phyloP scores from a whole-genome alignment of 92 coral and sea anemone genomes.

The Phenganax marumi region DNA sequence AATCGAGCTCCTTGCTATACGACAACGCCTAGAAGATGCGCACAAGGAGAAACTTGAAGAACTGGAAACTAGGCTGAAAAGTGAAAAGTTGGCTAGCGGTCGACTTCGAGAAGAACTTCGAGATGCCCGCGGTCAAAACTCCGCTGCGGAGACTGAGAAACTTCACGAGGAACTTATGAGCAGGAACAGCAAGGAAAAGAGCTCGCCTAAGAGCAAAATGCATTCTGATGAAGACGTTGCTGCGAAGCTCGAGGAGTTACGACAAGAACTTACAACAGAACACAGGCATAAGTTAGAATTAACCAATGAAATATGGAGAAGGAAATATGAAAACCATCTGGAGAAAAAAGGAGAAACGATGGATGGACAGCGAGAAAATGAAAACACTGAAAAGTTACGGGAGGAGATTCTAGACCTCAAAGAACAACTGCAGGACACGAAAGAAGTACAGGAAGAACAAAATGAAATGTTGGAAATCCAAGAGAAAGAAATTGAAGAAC shows the following conservation, averaged over 20 bases:
- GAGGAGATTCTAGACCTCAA: conserved; percentile 60
- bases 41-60: conserved; percentile 55
- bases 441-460: conserved; percentile 38
- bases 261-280: conserved; percentile 29
- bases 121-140: neutral
- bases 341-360: neutral
- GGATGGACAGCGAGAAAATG: neutral
- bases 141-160: neutral
- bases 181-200: conserved; percentile 12
- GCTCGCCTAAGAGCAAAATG: neutral
- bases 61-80: conserved; percentile 33
- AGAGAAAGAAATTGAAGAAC: conserved; percentile 63
- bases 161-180: conserved; percentile 22
- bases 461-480: conserved; percentile 43
- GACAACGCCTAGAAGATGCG: conserved; percentile 67
- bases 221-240: conserved; percentile 16
- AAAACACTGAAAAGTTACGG: conserved; percentile 49
- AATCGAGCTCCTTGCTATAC: conserved; percentile 71
- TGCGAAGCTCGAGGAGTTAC: conserved; percentile 29
- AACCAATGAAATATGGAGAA: conserved; percentile 37
- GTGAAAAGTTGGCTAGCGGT: neutral
- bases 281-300: conserved; percentile 14
- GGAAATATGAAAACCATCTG: conserved; percentile 28
- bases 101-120: conserved; percentile 13
- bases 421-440: conserved; percentile 58